Evolutionary conservation across 2,888 invertebrate species (phyloP), one percentile per base, ranked within the genome.

Genomic region (Rotaria socialis): DNA sequence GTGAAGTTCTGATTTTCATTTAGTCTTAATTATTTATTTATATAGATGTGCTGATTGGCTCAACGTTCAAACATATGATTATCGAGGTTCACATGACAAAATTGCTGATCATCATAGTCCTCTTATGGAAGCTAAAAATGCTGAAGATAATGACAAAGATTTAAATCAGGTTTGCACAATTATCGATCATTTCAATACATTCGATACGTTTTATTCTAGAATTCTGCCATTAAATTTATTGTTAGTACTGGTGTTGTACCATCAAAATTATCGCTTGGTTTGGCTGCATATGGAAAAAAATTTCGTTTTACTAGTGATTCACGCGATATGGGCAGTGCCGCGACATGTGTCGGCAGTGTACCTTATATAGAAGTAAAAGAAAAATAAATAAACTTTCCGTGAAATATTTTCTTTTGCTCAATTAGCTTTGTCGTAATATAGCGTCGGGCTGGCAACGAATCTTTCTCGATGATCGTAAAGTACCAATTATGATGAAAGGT

Each of bases 91-190:
- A 16, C 67, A 27, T 19, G 87, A 87, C 27, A 60, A 85, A 74
- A 60, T 84, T 84, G 87, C 87, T n/a, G 85, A 84, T 27, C 87
- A 87, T 67, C 87, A 85, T 27, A 87, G 87, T 74, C 50, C 87
- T 41, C 74, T 87, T 10, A 85, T 80, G 60, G 43, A 84, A 16
- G 87, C 85, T 11, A 35, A 84, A 11, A 60, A 58, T 74, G 85
- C 80, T 60, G 50, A 60, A 50, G 87, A 84, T 41, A 80, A 85
- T 35, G 85, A 87, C 24, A 84, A 84, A 84, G 85, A 84, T 35
- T 84, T 85, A 50, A 87, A 87, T 84, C 84, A 84, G 55, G 85
- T 85, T 67, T 60, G 47, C 43, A 60, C 19, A 2, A 24, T 11
- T 14, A 19, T 50, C 16, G 7, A 16, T 67, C 3, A 27, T 27